Base-by-base conservation (phyloP, 2,113 vertebrate species). In the Burhinus bistriatus region DNA sequence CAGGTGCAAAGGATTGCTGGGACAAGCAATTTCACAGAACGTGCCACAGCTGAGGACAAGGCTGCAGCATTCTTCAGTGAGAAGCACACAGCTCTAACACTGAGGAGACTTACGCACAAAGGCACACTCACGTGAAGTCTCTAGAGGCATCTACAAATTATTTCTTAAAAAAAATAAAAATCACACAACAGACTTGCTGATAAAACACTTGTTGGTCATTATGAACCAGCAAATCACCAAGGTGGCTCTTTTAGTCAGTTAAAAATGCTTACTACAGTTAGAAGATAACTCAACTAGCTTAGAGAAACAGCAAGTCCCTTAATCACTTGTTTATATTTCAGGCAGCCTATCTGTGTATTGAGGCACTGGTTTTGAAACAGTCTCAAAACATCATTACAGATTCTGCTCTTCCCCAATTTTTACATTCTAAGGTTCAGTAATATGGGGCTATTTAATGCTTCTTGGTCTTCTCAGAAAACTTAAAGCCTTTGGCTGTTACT, bases 311-410 rank as follows among this genome's bases (percentile, higher is more conserved):
- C 42, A 80, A 57, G 17, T 16, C 34, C 32, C 54, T 13, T 7
- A 21, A 62, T n/a, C 42, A 16, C 13, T 36, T 2, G 12, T 55
- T 23, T 7, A 23, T 34, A 15, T 17, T 30, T 40, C 61, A 79
- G 55, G 49, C 61, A 76, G 36, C 25, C 4, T 5, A 83, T 40
- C 82, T 62, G 12, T 4, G 9, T 25, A 19, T 36, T 14, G 17
- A 72, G 58, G 58, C 32, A 29, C 5, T 5, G 45, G 36, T 15
- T 30, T 7, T 42, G 49, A n/a, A 70, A 26, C 0, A 15, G 30
- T 1, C 30, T 34, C 10, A n/a, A 66, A 29, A 3, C 5, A 34
- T 1, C 7, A 2, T 1, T 15, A 25, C 14, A n/a, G 45, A 57
- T 2, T 27, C 47, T 69, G 47, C 30, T 93, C 36, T 30, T 36